Evolutionary conservation across 1,140 invertebrate genomes (phyloP), one percentile per base, ranked within the genome.

Genomic region (Rhynchophorus ferrugineus): DNA sequence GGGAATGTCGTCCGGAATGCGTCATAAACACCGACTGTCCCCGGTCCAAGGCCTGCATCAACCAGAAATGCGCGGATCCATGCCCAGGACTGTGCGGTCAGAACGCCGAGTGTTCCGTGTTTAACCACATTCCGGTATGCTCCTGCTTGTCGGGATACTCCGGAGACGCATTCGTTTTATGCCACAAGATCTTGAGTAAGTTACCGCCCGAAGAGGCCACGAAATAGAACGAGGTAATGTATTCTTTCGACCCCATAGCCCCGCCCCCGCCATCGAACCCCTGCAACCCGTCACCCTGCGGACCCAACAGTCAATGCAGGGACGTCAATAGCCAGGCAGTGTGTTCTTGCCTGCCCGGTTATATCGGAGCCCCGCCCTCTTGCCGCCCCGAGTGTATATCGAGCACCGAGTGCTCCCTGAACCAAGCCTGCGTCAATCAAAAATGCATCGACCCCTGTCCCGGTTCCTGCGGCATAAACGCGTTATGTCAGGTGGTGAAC

Each of bases 51-150:
- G 81, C 85, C 36, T 89, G 87, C 66, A 72, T 83, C 6, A 75
- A 73, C 56, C 82, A 79, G 56, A 83, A 81, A 59, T 89, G 86
- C 66, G 60, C 72, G 39, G 74, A 88, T 67, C 85, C 85, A 6
- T 89, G 86, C 60, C 69, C 73, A 13, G 82, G 81, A 47, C 78
- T 75, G 13, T 86, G 87, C 62, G 87, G 84, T 21, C 62, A 73
- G 36, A 83, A 84, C 65, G 84, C 87, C 1, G 67, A 80, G 22
- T 91, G 87, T 61, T 74, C 75, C 56, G 83, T 87, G 1, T 69
- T 84, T 3, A 85, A 85, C 68, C 87, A 89, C 66, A 74, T 84
- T 55, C 83, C 86, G 9, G 78, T 84, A 50, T 90, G 87, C 59
- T 77, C 73, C 44, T 88, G 85, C 63, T 74, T 81, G 22, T 65